Conservation (phyloP, 2,113 vertebrate species). For the Morone chrysops region DNA sequence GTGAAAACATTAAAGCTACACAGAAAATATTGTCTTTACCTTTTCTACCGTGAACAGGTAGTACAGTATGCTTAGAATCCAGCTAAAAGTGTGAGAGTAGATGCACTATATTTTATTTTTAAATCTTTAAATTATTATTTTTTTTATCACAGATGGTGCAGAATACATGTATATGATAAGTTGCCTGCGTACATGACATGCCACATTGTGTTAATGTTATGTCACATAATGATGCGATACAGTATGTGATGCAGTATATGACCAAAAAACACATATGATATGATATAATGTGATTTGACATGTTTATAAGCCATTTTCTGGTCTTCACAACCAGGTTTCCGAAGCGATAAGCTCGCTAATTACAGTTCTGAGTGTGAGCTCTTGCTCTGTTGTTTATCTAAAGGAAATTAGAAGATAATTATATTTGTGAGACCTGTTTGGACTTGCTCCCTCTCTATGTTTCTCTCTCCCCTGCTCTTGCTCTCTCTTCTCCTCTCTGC, state of each 20-base stretch:
- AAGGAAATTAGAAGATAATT: conserved; percentile 69
- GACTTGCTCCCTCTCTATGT: conserved; percentile 39
- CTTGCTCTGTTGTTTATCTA: conserved; percentile 63
- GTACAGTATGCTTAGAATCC: neutral
- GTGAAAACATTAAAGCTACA: no score
- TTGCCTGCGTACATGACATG: neutral
- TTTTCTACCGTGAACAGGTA: no score
- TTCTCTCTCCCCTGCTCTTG: conserved; percentile 2
- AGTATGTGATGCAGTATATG: neutral
- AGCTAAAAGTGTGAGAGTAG: neutral
- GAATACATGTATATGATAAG: neutral
- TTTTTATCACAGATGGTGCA: neutral
- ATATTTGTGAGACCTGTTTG: conserved; percentile 66
- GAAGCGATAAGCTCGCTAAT: conserved; percentile 56
- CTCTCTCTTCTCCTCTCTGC: conserved; percentile 30
- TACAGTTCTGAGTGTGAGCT: conserved; percentile 54
- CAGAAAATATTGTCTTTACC: no score
- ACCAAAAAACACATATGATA: conserved; percentile 6
- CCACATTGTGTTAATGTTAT: neutral
- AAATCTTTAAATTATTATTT: neutral
- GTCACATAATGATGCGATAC: neutral
- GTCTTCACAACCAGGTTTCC: conserved; percentile 10
- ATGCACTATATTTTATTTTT: no score
- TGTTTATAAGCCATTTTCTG: conserved; percentile 1
- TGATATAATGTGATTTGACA: conserved; percentile 16